Percentiles rank a stretch among this genome's conserved stretches.
Evolutionary conservation across 2,113 vertebrate genomes (phyloP).

Genomic region (Raphicerus campestris): DNA sequence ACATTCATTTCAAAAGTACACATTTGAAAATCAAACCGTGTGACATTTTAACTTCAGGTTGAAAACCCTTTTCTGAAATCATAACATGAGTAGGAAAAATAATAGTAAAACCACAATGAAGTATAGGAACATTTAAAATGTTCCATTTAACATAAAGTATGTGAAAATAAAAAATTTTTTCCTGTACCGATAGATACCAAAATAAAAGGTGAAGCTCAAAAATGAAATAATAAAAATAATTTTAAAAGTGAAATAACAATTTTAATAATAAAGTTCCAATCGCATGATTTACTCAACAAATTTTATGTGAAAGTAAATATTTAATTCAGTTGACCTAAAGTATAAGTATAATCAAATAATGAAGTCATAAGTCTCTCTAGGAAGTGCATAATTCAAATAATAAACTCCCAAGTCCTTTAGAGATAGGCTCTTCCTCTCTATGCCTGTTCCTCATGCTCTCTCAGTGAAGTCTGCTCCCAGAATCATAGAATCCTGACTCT

Average conservation of each 20-base stretch:
- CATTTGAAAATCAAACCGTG: neutral
- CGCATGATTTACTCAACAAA: neutral
- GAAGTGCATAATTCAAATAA: neutral
- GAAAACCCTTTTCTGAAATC: neutral
- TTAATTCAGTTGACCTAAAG: neutral
- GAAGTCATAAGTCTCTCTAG: neutral
- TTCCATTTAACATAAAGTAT: neutral
- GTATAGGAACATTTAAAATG: neutral
- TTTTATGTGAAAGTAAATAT: neutral
- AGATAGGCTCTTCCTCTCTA: neutral
- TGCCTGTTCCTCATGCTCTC: neutral
- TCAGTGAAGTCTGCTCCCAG: neutral
- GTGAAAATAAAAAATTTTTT: neutral
- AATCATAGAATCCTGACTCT: neutral
- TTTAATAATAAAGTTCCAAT: neutral
- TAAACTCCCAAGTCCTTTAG: neutral
- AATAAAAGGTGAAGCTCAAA: neutral
- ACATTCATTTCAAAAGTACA: neutral
- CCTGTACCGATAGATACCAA: neutral
- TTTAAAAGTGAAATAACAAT: neutral
- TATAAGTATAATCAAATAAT: neutral
- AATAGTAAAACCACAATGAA: neutral
- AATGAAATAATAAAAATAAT: neutral
- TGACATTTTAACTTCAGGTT: neutral
- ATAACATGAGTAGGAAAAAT: neutral